phyloP scores from a whole-genome alignment of 1,140 invertebrate species.

The Bombyx mandarina region DNA sequence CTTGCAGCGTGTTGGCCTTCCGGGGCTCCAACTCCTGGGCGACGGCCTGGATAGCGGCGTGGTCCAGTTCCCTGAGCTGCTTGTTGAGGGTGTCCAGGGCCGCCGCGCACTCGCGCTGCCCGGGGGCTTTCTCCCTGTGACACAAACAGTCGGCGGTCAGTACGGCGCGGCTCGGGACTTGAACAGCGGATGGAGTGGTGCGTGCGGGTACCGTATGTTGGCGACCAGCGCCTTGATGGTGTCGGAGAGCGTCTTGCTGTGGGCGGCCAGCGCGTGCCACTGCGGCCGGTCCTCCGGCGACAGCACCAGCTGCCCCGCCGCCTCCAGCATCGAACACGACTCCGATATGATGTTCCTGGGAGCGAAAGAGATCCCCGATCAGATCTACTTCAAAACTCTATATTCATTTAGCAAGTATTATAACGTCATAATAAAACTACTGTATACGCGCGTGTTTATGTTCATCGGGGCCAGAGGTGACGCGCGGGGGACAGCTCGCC shows the following conservation, averaged over 20 bases:
- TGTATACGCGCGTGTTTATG: too few relatives aligned
- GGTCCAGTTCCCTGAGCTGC: slow-evolving; percentile 87
- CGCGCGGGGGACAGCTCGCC: too few relatives aligned
- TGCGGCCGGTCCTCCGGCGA: slow-evolving; percentile 92
- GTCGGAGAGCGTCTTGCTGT: slow-evolving; percentile 96
- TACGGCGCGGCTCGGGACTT: neutral
- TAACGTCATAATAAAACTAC: too few relatives aligned
- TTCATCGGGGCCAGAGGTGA: too few relatives aligned
- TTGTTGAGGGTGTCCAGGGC: slow-evolving; percentile 85
- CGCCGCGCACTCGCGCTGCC: slow-evolving; percentile 92
- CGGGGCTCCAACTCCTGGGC: slow-evolving; percentile 83
- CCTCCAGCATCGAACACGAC: slow-evolving; percentile 90
- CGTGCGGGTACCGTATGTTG: slow-evolving; percentile 79
- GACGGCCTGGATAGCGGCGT: slow-evolving; percentile 88
- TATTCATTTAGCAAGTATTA: too few relatives aligned
- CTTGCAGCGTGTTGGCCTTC: slow-evolving; percentile 84
- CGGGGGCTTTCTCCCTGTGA: slow-evolving; percentile 91
- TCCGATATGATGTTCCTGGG: slow-evolving; percentile 76
- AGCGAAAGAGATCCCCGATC: too few relatives aligned
- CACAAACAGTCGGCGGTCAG: neutral
- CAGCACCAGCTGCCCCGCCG: slow-evolving; percentile 91
- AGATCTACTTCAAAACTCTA: too few relatives aligned
- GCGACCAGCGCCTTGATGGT: slow-evolving; percentile 95
- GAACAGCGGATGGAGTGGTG: too few relatives aligned
- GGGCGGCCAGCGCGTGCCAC: slow-evolving; percentile 93